Evolutionary conservation across 2,888 invertebrate species (phyloP).

Genomic region (Ormia ochracea): DNA sequence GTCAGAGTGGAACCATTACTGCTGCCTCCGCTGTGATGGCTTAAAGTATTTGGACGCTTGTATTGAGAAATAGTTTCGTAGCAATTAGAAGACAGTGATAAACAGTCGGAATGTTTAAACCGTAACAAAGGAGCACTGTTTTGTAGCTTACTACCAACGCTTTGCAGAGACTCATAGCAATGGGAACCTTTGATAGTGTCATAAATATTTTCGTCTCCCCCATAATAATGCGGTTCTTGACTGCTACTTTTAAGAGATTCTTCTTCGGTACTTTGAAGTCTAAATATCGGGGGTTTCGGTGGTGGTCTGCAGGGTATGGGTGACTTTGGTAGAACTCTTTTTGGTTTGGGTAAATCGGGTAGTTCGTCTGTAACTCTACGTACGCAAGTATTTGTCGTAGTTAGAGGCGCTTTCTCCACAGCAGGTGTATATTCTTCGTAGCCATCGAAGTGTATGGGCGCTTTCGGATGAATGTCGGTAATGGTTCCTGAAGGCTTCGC

Average conservation of each 20-base stretch:
- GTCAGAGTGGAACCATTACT: slow-evolving; percentile 75
- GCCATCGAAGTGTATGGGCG: slow-evolving; percentile 67
- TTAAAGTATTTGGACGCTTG: slow-evolving; percentile 55
- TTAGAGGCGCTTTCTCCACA: slow-evolving; percentile 32
- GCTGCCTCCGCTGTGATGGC: slow-evolving; percentile 64
- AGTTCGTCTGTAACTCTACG: slow-evolving; percentile 73
- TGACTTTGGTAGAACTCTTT: slow-evolving; percentile 70
- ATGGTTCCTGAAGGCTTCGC: not conserved
- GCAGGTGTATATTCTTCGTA: slow-evolving; percentile 74
- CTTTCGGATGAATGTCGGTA: not conserved
- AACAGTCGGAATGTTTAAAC: slow-evolving; percentile 65
- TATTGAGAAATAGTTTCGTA: slow-evolving; percentile 75
- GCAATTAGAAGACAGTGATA: slow-evolving; percentile 75
- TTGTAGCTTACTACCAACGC: slow-evolving; percentile 34
- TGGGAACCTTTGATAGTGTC: slow-evolving; percentile 80
- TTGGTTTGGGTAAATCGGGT: slow-evolving; percentile 72
- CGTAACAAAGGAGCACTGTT: slow-evolving; percentile 32
- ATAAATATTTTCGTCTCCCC: slow-evolving; percentile 80
- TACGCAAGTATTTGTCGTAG: slow-evolving; percentile 58
- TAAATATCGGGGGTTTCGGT: slow-evolving; percentile 63
- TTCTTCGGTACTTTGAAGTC: slow-evolving; percentile 8
- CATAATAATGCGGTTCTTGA: slow-evolving; percentile 64
- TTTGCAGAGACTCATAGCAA: slow-evolving; percentile 72
- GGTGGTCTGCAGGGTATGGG: slow-evolving; percentile 65
- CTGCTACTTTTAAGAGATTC: slow-evolving; percentile 7